These are phyloP conservation scores for Mystacornis crossleyi DNA, from an alignment of 2,113 vertebrate species.

Conservation along the genomic window DNA sequence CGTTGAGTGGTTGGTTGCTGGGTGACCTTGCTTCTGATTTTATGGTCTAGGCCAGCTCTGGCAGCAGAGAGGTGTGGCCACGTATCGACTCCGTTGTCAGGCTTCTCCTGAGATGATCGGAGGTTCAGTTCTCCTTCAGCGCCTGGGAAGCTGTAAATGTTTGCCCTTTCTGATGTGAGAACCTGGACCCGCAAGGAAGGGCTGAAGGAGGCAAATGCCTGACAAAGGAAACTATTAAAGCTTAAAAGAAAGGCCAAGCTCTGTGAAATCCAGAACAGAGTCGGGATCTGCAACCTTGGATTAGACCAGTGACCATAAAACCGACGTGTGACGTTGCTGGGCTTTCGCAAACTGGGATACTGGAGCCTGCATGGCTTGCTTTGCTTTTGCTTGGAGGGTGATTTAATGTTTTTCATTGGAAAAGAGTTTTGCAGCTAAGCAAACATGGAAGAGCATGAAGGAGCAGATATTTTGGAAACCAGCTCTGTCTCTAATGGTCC, in stretches of 20 bases:
- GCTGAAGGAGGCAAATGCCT: background rate
- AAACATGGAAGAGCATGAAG: conserved; percentile 69
- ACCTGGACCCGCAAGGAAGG: background rate
- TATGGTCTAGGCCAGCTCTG: conserved; percentile 64
- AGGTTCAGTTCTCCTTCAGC: background rate
- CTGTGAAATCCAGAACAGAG: background rate
- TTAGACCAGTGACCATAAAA: conserved; percentile 14
- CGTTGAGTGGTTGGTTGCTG: conserved; percentile 60
- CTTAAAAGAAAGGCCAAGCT: background rate
- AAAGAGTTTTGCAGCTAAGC: conserved; percentile 19
- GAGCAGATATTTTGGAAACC: conserved; percentile 23
- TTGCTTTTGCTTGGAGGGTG: background rate
- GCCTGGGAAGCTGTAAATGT: background rate
- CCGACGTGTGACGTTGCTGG: background rate
- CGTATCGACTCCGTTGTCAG: background rate
- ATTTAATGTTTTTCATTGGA: conserved; percentile 45
- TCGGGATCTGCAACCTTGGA: background rate
- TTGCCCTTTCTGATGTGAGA: background rate
- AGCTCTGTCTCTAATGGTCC: conserved; percentile 55
- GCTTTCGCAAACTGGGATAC: background rate
- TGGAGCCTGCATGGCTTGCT: background rate
- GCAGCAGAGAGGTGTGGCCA: conserved; percentile 62
- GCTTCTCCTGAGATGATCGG: background rate
- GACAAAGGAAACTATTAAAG: background rate
- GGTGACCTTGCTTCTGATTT: conserved; percentile 69